Percentiles rank a stretch among this genome's conserved stretches.
phyloP scores from a whole-genome alignment of 2,113 vertebrate genomes.

The Brienomyrus longianalis region DNA sequence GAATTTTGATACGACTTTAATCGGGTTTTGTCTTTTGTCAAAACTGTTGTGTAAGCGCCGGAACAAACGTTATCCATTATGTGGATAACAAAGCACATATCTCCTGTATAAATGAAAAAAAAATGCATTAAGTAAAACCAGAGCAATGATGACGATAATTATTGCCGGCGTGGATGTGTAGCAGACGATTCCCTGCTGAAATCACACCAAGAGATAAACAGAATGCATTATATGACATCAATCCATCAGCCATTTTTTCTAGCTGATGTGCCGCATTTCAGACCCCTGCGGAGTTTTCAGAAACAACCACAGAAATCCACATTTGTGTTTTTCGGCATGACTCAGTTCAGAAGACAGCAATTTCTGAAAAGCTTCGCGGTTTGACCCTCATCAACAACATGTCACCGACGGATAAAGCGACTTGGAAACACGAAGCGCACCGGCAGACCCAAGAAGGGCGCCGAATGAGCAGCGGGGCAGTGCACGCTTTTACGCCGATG shows the following conservation, averaged over 20 bases:
- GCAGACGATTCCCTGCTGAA: neutral
- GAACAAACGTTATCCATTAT: neutral
- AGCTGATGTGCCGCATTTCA: neutral
- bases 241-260: neutral
- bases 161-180: neutral
- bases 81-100: neutral
- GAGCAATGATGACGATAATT: neutral
- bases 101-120: neutral
- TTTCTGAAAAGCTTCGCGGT: neutral
- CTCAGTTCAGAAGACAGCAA: neutral
- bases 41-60: neutral
- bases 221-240: neutral
- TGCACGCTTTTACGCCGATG: neutral
- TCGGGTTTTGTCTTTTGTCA: neutral
- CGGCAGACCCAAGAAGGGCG: neutral
- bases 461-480: neutral
- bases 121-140: neutral
- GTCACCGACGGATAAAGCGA: neutral
- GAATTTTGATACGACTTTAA: neutral
- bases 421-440: neutral
- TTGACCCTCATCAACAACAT: neutral
- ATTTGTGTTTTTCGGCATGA: neutral
- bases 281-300: neutral
- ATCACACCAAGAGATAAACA: neutral
- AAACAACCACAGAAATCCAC: neutral